Base-by-base conservation (phyloP, 2,888 invertebrate species). In the Limnephilus lunatus region DNA sequence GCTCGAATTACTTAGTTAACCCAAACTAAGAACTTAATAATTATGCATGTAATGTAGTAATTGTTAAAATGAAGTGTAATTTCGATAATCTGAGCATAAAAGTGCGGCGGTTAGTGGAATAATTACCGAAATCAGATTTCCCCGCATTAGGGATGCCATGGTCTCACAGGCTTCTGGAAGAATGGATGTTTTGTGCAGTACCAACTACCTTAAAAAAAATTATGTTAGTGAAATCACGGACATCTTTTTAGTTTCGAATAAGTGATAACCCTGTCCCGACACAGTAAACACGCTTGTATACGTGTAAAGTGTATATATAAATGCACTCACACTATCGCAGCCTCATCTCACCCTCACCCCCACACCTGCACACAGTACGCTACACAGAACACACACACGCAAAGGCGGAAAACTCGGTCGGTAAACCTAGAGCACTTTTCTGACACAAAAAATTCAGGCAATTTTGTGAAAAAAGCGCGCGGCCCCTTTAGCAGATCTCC, bases 401-500 rank as follows among this genome's bases (percentile, higher is more conserved):
- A 86, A 3, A n/a, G 48, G 30, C 82, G 90, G 90, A 39, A 90
- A 90, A 90, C 82, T 90, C 90, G 90, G 90, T 90, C 90, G 90
- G 82, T 90, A 90, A 90, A 90, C 90, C 82, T 89, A 87, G 15
- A 87, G 31, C 89, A 81, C 89, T 90, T 90, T 82, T 90, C 90
- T 82, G 90, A 30, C 39, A 82, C 90, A 82, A 90, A 82, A 53
- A 90, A 82, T 82, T 82, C 90, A n/a, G 88, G 35, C 88, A 35
- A 80, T 89, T 89, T 89, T 39, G 68, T 80, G 88, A 89, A 89
- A 89, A 86, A 89, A 53, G 87, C 30, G 88, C 88, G 19, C 81
- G 32, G 19, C 80, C 80, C 88, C 88, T n/a, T 44, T 30, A 11
- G 86, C 0, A 48, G 12, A 12, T 11, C 44, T 30, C 86, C 86